A percentile compares a stretch with the other conserved stretches of the same genome.
phyloP scores from a whole-genome alignment of 2,797 vertebrate species.

The Takifugu rubripes region DNA sequence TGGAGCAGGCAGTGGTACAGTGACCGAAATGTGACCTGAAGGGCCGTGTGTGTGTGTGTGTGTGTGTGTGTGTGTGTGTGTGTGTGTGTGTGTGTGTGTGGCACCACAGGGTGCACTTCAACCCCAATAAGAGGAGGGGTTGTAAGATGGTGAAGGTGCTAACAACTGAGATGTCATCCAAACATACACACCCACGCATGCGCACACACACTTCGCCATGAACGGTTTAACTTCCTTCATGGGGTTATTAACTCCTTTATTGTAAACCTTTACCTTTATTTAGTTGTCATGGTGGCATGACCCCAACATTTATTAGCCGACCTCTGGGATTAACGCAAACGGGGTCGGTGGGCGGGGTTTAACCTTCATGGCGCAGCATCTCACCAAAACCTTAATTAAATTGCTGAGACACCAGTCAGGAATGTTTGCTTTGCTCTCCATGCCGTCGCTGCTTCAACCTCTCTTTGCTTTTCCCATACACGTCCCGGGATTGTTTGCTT shows the following conservation, averaged over 20 bases:
- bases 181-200: constrained; percentile 4
- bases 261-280: constrained; percentile 53
- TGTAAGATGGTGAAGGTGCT: constrained; percentile 31
- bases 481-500: constrained; percentile 15
- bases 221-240: constrained; percentile 59
- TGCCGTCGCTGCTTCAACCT: constrained; percentile 37
- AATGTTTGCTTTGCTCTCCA: constrained; percentile 78
- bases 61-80: constrained; percentile 19
- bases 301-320: constrained; percentile 75
- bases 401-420: constrained; percentile 86
- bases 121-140: constrained; percentile 24
- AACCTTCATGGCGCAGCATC: constrained; percentile 63
- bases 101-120: constrained; percentile 45
- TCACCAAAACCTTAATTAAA: constrained; percentile 84
- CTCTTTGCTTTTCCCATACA: constrained; percentile 75
- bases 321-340: constrained; percentile 67
- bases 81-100: constrained; percentile 9
- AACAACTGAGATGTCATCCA: constrained; percentile 23
- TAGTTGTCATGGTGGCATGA: constrained; percentile 76
- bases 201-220: constrained; percentile 47
- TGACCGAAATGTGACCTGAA: constrained; percentile 46
- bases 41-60: background rate
- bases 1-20: constrained; percentile 13
- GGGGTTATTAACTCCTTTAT: constrained; percentile 65
- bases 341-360: constrained; percentile 38